Evolutionary conservation across 1,140 invertebrate species (phyloP), one percentile per base, ranked within the genome.

Genomic region (Anadara kagoshimensis): DNA sequence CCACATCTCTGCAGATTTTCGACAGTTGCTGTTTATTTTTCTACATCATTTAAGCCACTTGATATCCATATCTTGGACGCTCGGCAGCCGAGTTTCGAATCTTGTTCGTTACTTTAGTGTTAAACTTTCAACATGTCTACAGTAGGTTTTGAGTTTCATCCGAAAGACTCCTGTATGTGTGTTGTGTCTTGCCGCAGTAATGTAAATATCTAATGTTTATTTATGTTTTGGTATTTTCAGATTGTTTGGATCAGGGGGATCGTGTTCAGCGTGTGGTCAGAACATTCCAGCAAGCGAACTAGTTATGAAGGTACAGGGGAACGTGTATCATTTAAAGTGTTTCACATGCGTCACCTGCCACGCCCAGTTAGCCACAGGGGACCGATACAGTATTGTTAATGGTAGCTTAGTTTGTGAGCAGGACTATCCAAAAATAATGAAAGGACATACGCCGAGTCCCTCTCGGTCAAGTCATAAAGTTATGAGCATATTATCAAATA

Each of bases 341-440:
- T 98, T 98, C 91, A 93, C 93, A 76, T 98, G 96, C 91, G 95
- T 94, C 87, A 96, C 96, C 87, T 98, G 96, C 88, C 93, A 94
- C 77, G 92, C 93, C 78, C 94, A 94, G 89, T 93, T 98, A 76
- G 93, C 94, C 84, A 93, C 94, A 73, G 96, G 96, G 78, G 96
- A 97, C 92, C 94, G 95, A 92, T 96, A 95, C 90, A 94, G 95
- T 86, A 92, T 96, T 89, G 89, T 96, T 77, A 94, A 94, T 78
- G 95, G 95, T 47, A 93, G 93, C 80, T 91, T 96, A 77, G 93
- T 97, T 36, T 97, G 95, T 91, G 96, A 97, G 90, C 94, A 96
- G 89, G 96, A 97, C 90, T 97, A 95, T 93, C 94, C 96, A 86
- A 97, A 97, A 90, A 92, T 96, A 83, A 91, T 96, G 85, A 96